phyloP scores from a whole-genome alignment of 2,113 vertebrate genomes.

The Pheucticus melanocephalus region DNA sequence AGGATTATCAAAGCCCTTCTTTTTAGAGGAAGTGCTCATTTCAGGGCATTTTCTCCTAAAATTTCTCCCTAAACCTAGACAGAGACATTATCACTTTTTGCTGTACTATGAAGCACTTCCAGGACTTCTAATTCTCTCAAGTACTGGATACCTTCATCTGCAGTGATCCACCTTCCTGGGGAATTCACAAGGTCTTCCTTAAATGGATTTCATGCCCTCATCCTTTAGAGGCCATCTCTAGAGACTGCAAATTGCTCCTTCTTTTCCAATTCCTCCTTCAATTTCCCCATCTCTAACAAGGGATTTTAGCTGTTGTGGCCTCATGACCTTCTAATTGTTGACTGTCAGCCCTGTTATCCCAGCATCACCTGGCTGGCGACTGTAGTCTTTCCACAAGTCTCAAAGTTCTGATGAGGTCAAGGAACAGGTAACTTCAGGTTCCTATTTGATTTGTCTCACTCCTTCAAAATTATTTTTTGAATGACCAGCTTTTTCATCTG shows the following conservation, averaged over 20 bases:
- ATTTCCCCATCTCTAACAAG: background rate
- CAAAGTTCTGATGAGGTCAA: background rate
- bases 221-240: background rate
- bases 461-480: background rate
- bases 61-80: background rate
- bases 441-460: background rate
- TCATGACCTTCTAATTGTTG: background rate
- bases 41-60: background rate
- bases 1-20: background rate
- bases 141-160: background rate
- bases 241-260: background rate
- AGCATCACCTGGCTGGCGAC: background rate
- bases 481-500: background rate
- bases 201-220: background rate
- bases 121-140: background rate
- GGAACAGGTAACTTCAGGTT: background rate
- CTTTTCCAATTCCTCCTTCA: background rate
- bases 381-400: accelerated
- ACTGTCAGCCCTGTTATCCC: background rate
- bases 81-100: background rate
- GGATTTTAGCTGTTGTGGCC: background rate
- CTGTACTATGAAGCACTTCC: background rate
- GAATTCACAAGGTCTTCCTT: background rate
- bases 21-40: background rate
- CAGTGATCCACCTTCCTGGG: background rate